phyloP scores from a whole-genome alignment of 2,113 vertebrate species.

The Mandrillus leucophaeus region DNA sequence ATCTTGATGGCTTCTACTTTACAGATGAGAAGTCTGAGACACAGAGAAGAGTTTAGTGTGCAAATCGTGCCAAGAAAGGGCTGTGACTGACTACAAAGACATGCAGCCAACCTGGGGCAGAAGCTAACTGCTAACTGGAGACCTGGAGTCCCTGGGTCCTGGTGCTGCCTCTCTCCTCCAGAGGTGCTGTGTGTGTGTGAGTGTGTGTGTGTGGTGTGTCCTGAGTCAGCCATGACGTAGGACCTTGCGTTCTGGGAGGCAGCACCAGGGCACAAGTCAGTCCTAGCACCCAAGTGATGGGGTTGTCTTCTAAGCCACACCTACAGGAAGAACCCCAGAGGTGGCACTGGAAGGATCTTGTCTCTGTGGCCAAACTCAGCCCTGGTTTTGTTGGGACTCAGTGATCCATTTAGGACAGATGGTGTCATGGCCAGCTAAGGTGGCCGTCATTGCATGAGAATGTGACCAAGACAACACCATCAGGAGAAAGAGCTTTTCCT shows the following conservation, averaged over 20 bases:
- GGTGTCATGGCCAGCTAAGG: rapidly evolving
- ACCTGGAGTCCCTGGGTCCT: not conserved
- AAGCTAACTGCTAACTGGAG: too few relatives aligned
- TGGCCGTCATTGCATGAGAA: rapidly evolving
- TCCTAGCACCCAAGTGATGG: rapidly evolving
- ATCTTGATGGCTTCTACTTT: rapidly evolving
- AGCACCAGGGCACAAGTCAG: too few relatives aligned
- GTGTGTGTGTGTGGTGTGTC: not conserved
- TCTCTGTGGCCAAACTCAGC: not conserved
- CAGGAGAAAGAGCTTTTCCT: not conserved
- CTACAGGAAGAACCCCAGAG: too few relatives aligned
- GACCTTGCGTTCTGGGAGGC: too few relatives aligned
- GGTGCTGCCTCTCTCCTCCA: not conserved
- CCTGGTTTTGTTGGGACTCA: not conserved
- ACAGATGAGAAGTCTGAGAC: not conserved
- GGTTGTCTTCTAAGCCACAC: rapidly evolving
- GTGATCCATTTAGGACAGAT: not conserved
- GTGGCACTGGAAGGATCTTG: rapidly evolving
- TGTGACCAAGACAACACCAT: not conserved
- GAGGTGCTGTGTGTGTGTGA: too few relatives aligned
- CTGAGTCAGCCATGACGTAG: rapidly evolving
- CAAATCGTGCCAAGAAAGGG: too few relatives aligned
- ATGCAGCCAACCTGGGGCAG: not conserved
- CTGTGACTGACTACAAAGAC: too few relatives aligned
- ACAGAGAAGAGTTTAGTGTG: rapidly evolving